These are phyloP conservation scores for Masticophis lateralis DNA, from an alignment of 2,797 vertebrate species.

Conservation along the genomic window DNA sequence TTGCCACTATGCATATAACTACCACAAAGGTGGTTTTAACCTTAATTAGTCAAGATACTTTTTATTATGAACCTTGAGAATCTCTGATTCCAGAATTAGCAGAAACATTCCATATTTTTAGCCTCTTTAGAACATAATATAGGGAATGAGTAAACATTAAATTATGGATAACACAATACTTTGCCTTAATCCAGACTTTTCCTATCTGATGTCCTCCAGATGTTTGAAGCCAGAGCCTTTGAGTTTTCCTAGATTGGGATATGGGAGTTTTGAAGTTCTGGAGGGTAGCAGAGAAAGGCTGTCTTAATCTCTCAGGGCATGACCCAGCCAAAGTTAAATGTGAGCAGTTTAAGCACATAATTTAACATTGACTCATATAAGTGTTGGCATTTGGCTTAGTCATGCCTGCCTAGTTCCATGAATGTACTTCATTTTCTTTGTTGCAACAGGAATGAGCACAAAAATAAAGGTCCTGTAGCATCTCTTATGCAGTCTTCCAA, in stretches of 20 bases:
- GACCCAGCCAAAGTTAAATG: background rate
- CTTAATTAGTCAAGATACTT: rapidly evolving
- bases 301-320: background rate
- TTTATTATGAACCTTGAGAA: background rate
- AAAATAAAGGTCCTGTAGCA: conserved; percentile 8
- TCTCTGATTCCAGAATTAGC: background rate
- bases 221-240: background rate
- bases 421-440: conserved; percentile 32
- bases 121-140: background rate
- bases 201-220: background rate
- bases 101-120: conserved; percentile 13
- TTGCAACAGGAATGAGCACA: background rate
- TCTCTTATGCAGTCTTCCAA: conserved; percentile 2
- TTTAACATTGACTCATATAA: background rate
- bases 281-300: background rate
- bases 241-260: background rate
- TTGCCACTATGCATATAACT: background rate
- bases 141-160: background rate
- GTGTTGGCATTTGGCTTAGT: conserved; percentile 29
- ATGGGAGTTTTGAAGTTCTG: background rate
- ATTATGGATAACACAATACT: background rate
- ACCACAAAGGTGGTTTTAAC: background rate
- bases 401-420: conserved; percentile 37
- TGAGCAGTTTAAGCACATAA: background rate
- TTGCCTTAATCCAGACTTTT: conserved; percentile 39